Conservation (phyloP, 2,888 invertebrate species). For the Pseudoips prasinana region DNA sequence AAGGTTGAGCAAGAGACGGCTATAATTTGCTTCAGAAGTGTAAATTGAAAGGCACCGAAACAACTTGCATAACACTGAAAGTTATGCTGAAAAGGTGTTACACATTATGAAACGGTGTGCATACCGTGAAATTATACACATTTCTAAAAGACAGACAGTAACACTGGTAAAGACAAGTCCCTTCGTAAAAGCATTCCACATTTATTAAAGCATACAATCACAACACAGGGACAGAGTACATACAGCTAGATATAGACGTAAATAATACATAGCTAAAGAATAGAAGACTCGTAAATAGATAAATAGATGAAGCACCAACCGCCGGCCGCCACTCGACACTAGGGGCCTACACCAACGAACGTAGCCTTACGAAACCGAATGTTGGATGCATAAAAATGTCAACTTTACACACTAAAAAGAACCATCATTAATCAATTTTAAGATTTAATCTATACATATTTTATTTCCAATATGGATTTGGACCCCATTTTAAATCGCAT, state of each 20-base stretch:
- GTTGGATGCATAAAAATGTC: slow-evolving; percentile 30
- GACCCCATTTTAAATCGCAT: not conserved
- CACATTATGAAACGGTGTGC: not conserved
- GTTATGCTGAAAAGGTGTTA: slow-evolving; percentile 12
- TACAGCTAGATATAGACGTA: slow-evolving; percentile 58
- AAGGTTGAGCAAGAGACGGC: too few relatives aligned
- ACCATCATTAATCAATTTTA: too few relatives aligned
- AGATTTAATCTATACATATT: too few relatives aligned
- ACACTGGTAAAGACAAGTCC: not conserved
- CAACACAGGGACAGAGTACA: slow-evolving; percentile 61
- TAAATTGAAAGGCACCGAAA: not conserved
- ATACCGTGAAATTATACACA: not conserved
- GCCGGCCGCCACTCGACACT: slow-evolving; percentile 60
- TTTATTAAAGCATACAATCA: slow-evolving; percentile 62
- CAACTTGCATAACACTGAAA: slow-evolving; percentile 7
- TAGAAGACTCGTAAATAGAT: slow-evolving; percentile 57
- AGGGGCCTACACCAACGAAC: slow-evolving; percentile 67
- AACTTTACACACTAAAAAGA: slow-evolving; percentile 7
- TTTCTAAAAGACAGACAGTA: not conserved
- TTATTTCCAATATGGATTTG: too few relatives aligned
- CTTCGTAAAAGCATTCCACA: not conserved
- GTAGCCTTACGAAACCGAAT: slow-evolving; percentile 46
- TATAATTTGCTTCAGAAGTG: not conserved
- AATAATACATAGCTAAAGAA: slow-evolving; percentile 59
- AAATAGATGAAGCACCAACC: slow-evolving; percentile 80